Evolutionary conservation across 2,888 invertebrate species (phyloP).

Genomic region (Phengaris alcon): DNA sequence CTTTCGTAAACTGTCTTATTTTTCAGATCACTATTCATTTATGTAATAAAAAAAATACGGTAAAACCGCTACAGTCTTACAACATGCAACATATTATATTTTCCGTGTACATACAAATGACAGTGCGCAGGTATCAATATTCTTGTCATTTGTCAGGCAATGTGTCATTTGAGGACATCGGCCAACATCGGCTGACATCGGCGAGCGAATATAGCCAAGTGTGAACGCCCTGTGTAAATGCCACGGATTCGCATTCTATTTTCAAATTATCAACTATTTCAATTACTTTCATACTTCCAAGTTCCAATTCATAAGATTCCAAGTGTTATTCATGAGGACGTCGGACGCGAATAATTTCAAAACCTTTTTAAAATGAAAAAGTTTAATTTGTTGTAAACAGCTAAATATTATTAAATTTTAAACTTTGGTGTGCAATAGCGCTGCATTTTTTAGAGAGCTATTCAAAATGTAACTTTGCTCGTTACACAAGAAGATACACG

Average conservation of each 20-base stretch:
- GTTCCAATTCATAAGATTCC: not conserved
- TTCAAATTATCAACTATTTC: slow-evolving; percentile 20
- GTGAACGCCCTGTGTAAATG: slow-evolving; percentile 13
- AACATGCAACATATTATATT: not conserved
- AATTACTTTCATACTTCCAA: slow-evolving; percentile 12
- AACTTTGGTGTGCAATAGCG: no score
- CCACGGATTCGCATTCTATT: slow-evolving; percentile 9
- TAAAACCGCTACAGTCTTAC: not conserved
- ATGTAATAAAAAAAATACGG: no score
- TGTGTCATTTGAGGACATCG: slow-evolving; percentile 41
- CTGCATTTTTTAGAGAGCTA: no score
- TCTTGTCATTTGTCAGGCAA: slow-evolving; percentile 48
- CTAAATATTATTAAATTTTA: no score
- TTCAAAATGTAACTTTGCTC: no score
- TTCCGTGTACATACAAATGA: slow-evolving; percentile 4
- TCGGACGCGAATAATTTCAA: not conserved
- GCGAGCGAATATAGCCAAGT: slow-evolving; percentile 14
- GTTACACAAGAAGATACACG: no score
- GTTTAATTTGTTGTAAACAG: no score
- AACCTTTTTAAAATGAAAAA: no score
- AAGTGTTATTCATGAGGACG: not conserved
- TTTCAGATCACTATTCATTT: no score
- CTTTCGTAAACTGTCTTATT: no score
- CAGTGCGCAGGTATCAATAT: slow-evolving; percentile 36
- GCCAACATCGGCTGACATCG: slow-evolving; percentile 27